These are phyloP conservation scores for Hylyphantes graminicola DNA, from an alignment of 1,140 invertebrate species.

Conservation along the genomic window DNA sequence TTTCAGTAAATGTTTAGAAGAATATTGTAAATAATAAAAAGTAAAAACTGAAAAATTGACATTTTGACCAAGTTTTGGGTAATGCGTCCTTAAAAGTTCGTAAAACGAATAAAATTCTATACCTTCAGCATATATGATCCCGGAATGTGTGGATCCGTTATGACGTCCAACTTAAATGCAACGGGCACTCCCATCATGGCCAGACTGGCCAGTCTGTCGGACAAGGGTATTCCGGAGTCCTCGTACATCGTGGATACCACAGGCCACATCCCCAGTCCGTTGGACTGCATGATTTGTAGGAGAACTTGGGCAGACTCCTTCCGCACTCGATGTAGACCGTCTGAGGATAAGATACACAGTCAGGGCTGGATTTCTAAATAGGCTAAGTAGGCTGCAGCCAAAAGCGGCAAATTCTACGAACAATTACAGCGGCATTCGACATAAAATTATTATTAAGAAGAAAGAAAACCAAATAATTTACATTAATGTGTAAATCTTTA, in stretches of 20 bases:
- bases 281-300: not conserved
- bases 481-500: too few species aligned
- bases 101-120: not conserved
- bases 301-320: not conserved
- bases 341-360: not conserved
- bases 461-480: too few species aligned
- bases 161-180: not conserved
- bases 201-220: not conserved
- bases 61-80: too few species aligned
- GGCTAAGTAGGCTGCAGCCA: too few species aligned
- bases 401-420: too few species aligned
- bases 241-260: not conserved
- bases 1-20: too few species aligned
- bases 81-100: not conserved
- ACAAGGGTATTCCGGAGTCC: not conserved
- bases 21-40: too few species aligned
- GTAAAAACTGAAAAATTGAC: too few species aligned
- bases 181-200: not conserved
- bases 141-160: not conserved
- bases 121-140: constrained; percentile 28
- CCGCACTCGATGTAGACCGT: not conserved
- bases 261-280: not conserved
- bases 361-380: too few species aligned
- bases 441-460: too few species aligned
- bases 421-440: too few species aligned